Percentiles rank a stretch among this genome's conserved stretches.
These are phyloP conservation scores for Netelia melanura DNA, from an alignment of 2,888 invertebrate genomes.

Conservation along the genomic window DNA sequence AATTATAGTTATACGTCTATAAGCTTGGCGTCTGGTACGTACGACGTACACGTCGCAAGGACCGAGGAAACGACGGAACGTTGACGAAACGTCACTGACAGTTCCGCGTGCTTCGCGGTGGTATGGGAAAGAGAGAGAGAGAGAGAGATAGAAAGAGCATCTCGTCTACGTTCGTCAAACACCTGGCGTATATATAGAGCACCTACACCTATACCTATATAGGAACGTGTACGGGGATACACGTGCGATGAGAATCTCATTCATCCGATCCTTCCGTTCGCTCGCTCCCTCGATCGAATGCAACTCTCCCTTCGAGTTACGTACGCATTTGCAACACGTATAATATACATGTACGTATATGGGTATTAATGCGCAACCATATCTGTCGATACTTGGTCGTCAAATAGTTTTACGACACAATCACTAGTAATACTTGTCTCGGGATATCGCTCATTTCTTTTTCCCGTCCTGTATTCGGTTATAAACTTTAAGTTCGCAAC, in stretches of 20 bases:
- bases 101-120: background rate
- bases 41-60: background rate
- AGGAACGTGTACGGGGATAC: conserved; percentile 3
- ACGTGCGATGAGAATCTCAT: conserved; percentile 56
- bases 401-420: conserved; percentile 25
- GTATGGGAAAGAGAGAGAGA: conserved; percentile 31
- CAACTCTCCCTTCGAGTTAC: conserved; percentile 3
- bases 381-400: conserved; percentile 1
- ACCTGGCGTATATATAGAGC: conserved; percentile 51
- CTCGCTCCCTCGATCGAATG: conserved; percentile 14
- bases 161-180: conserved; percentile 64
- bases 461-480: background rate
- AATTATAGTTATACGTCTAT: too few relatives aligned
- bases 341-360: background rate
- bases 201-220: too few relatives aligned
- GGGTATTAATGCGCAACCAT: background rate
- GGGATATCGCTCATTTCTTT: conserved; percentile 15
- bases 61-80: conserved; percentile 32
- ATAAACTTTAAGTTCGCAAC: conserved; percentile 3
- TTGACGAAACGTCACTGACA: conserved; percentile 3
- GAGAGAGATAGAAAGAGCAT: conserved; percentile 39
- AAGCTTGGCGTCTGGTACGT: too few relatives aligned
- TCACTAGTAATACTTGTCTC: conserved; percentile 13
- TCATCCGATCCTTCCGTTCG: conserved; percentile 39
- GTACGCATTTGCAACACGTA: background rate